Conservation (phyloP, 2,113 vertebrate species). For the Alaudala cheleensis region DNA sequence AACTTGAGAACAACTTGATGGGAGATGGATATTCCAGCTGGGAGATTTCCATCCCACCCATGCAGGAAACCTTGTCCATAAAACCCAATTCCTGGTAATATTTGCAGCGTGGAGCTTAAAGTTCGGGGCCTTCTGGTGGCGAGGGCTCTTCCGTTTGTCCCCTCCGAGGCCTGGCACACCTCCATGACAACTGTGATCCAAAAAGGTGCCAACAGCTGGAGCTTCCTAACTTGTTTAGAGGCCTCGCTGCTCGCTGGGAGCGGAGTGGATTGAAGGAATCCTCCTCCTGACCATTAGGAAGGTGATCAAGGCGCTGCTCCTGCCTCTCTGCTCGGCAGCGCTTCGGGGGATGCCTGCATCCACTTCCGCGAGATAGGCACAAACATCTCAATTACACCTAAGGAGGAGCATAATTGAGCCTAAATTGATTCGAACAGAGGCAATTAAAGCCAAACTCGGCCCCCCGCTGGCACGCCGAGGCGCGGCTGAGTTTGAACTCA, state of each 20-base stretch:
- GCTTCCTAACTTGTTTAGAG: background rate
- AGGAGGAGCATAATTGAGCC: conserved; percentile 69
- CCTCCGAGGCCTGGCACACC: background rate
- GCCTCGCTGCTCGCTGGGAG: background rate
- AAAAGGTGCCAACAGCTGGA: background rate
- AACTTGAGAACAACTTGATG: background rate
- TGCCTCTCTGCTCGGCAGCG: background rate
- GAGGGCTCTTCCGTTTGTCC: background rate
- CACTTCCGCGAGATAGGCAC: background rate
- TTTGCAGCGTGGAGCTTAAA: background rate
- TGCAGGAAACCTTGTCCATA: background rate
- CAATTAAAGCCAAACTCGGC: conserved; percentile 75
- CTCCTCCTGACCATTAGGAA: background rate
- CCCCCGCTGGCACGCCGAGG: conserved; percentile 62
- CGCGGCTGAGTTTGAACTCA: conserved; percentile 64
- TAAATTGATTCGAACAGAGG: conserved; percentile 73
- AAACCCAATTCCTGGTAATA: fast-evolving
- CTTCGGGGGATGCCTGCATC: background rate
- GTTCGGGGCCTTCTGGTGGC: background rate
- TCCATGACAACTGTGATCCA: background rate
- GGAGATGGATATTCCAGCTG: background rate
- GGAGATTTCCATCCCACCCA: background rate
- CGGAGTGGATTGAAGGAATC: background rate
- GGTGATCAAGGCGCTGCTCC: background rate
- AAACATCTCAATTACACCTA: conserved; percentile 69